These are phyloP conservation scores for Acronicta leporina DNA, from an alignment of 2,888 invertebrate genomes.

Conservation along the genomic window DNA sequence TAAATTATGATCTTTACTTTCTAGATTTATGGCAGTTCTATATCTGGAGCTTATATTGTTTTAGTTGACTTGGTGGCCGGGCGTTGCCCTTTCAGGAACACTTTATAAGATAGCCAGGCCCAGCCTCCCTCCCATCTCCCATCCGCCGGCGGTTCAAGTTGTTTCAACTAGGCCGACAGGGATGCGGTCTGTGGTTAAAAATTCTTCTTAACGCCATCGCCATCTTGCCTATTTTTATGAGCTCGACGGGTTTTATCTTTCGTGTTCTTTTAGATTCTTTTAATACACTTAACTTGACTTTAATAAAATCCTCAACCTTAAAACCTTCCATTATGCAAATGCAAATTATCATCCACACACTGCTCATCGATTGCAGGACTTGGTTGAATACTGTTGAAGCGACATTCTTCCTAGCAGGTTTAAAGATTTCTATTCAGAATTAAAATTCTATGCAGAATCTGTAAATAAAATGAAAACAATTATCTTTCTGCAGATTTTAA, in stretches of 20 bases:
- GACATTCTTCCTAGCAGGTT: not conserved
- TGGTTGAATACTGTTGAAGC: not conserved
- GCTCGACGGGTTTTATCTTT: conserved; percentile 23
- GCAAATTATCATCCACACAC: not conserved
- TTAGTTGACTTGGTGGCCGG: conserved; percentile 62
- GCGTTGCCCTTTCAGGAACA: conserved; percentile 59
- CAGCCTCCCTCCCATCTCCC: conserved; percentile 32
- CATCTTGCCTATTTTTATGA: conserved; percentile 41
- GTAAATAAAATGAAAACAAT: conserved; percentile 13
- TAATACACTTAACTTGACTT: not conserved
- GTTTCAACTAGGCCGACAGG: conserved; percentile 58
- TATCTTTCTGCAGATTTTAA: conserved; percentile 11
- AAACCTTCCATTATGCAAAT: conserved; percentile 5
- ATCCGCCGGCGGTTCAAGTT: conserved; percentile 61
- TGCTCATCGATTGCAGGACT: not conserved
- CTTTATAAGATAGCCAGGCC: conserved; percentile 49
- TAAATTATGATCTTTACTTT: conserved; percentile 24
- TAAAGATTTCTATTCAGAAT: too few species aligned
- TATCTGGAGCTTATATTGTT: conserved; percentile 50
- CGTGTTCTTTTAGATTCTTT: conserved; percentile 11
- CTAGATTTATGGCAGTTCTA: conserved; percentile 34
- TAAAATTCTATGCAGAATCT: too few species aligned
- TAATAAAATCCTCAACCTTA: not conserved
- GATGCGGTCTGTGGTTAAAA: conserved; percentile 66
- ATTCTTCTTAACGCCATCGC: conserved; percentile 40